These are phyloP conservation scores for Diorhabda carinulata DNA, from an alignment of 1,140 invertebrate species.

Conservation along the genomic window DNA sequence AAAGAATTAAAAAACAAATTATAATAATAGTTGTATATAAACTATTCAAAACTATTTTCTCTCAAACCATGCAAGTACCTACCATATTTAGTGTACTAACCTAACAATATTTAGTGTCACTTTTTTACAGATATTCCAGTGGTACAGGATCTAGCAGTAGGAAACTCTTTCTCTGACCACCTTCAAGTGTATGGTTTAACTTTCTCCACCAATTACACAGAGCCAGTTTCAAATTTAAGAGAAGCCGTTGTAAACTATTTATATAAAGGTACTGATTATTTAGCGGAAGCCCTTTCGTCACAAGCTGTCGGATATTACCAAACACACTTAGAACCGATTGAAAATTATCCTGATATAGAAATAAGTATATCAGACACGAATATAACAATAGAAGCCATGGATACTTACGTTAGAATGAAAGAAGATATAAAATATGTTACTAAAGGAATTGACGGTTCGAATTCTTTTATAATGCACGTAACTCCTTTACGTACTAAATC, in stretches of 20 bases:
- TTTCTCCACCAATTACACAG: background rate
- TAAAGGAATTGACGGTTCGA: slow-evolving; percentile 6
- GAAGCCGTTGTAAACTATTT: slow-evolving; percentile 12
- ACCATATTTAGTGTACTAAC: no score
- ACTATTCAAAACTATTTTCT: no score
- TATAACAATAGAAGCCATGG: slow-evolving; percentile 4
- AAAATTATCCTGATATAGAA: slow-evolving; percentile 17
- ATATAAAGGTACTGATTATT: background rate
- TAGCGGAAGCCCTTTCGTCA: background rate
- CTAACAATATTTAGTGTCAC: background rate
- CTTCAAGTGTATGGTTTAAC: slow-evolving; percentile 1
- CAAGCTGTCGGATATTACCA: slow-evolving; percentile 4
- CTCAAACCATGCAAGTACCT: no score
- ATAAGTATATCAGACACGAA: slow-evolving; percentile 4
- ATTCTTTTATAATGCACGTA: slow-evolving; percentile 14
- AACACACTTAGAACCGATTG: slow-evolving; percentile 2
- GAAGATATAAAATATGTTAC: background rate
- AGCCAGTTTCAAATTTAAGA: background rate
- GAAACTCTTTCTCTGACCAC: background rate
- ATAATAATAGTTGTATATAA: no score
- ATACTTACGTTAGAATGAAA: background rate
- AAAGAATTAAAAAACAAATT: no score
- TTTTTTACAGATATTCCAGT: background rate
- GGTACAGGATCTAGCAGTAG: slow-evolving; percentile 4
- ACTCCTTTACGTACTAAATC: slow-evolving; percentile 63